These are phyloP conservation scores for Pollenia amentaria DNA, from an alignment of 2,888 invertebrate species.

Conservation along the genomic window DNA sequence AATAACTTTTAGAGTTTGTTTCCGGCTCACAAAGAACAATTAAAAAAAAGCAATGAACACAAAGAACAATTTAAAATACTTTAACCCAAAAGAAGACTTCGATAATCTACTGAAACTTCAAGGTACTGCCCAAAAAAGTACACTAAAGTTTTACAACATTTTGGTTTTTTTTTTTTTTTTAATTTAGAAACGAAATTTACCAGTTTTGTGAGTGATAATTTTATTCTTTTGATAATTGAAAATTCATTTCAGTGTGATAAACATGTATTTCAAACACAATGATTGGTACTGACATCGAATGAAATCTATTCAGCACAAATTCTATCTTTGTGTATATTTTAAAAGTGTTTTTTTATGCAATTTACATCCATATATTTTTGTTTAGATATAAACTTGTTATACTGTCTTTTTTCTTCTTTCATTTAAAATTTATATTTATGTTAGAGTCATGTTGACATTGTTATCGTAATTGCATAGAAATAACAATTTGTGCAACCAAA, in stretches of 20 bases:
- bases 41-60: not conserved
- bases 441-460: conserved; percentile 42
- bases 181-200: no score
- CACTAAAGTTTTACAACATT: not conserved
- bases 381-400: no score
- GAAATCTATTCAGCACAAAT: no score
- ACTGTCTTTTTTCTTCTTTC: not conserved
- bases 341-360: no score
- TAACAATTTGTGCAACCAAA: conserved; percentile 11
- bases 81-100: not conserved
- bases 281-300: no score
- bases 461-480: conserved; percentile 50
- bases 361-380: no score
- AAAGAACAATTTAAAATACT: conserved; percentile 5
- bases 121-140: not conserved
- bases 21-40: not conserved
- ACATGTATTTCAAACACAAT: no score
- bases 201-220: no score
- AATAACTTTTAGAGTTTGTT: not conserved
- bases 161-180: not conserved
- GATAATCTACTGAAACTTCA: not conserved
- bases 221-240: no score
- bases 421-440: not conserved
- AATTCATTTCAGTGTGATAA: no score
- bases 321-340: no score